These are phyloP conservation scores for Gymnosoma rotundatum DNA, from an alignment of 2,888 invertebrate species.

Conservation along the genomic window DNA sequence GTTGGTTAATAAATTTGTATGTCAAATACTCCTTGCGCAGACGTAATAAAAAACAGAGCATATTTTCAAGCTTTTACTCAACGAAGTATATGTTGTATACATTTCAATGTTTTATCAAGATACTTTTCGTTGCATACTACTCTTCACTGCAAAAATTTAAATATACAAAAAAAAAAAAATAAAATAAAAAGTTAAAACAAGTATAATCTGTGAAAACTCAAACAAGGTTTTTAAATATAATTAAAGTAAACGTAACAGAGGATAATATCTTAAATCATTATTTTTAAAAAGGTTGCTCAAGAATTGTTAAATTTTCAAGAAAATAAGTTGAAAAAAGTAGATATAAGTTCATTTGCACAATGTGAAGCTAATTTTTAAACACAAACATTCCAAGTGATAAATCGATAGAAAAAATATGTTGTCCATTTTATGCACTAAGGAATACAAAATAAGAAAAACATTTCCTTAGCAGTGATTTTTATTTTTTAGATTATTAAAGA, in stretches of 20 bases:
- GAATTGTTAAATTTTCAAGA: constrained; percentile 9
- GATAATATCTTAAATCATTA: not conserved
- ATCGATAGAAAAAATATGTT: constrained; percentile 42
- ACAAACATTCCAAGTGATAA: constrained; percentile 39
- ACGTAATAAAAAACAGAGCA: constrained; percentile 26
- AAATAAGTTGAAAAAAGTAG: not conserved
- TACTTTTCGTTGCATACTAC: constrained; percentile 26
- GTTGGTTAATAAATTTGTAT: too few relatives aligned
- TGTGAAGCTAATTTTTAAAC: constrained; percentile 14
- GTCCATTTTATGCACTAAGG: not conserved
- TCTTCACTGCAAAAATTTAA: constrained; percentile 42
- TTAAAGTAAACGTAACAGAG: constrained; percentile 5
- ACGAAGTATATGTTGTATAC: constrained; percentile 42
- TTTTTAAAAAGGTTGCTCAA: not conserved
- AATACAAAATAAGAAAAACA: constrained; percentile 2
- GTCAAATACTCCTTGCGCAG: constrained; percentile 13
- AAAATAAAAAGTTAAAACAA: constrained; percentile 18
- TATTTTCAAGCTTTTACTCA: constrained; percentile 30
- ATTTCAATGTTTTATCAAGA: constrained; percentile 47
- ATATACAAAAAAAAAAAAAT: constrained; percentile 8
- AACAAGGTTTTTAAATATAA: not conserved
- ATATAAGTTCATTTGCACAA: not conserved
- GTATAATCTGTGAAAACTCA: constrained; percentile 15
- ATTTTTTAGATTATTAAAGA: not conserved
- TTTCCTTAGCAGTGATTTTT: constrained; percentile 8